Base-by-base conservation (phyloP, 2,113 vertebrate genomes). In the Aramus guarauna region DNA sequence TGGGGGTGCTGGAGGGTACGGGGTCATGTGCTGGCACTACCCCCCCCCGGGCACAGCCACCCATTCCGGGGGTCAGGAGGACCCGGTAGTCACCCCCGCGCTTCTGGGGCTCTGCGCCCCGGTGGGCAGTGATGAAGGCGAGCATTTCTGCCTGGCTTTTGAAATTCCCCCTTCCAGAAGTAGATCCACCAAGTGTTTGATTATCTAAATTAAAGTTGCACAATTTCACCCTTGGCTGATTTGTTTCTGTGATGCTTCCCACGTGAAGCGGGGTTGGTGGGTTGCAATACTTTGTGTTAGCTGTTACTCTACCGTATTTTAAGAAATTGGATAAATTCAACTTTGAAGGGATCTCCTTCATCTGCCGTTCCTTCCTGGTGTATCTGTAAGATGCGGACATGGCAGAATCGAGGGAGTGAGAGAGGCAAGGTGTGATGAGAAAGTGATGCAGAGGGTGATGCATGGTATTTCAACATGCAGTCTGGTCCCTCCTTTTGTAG, bases 161-260 rank as follows among this genome's bases (percentile, higher is more conserved):
- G 85, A 90, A 94, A 82, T 85, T 90, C 45, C 67, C 77, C 77
- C 45, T 69, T 32, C n/a, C 67, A 26, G 24, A 20, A 74, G 50
- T 3, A 11, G 15, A 45, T 50, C 62, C 36, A 15, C 50, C 21
- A 2, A 34, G 59, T 4, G 12, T 62, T 76, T 45, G 59, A 15
- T 80, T 15, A 2, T 34, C 36, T 24, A 7, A 41, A 17, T 14
- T 37, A 24, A 55, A 59, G 27, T 74, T 88, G 82, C 82, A 11
- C 37, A 22, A 4, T 56, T 74, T 74, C 56, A 11, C 52, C 56
- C 64, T 12, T 52, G 24, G 52, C 60, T 32, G 58, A 22, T 64
- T 47, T 7, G 43, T 77, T 85, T 93, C 64, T 5, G 2, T 82
- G 60, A 4, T 2, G 63, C 15, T 67, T 8, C 71, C 23, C 39